Conservation (phyloP, 2,797 vertebrate genomes). For the Pseudocheirus occidentalis region DNA sequence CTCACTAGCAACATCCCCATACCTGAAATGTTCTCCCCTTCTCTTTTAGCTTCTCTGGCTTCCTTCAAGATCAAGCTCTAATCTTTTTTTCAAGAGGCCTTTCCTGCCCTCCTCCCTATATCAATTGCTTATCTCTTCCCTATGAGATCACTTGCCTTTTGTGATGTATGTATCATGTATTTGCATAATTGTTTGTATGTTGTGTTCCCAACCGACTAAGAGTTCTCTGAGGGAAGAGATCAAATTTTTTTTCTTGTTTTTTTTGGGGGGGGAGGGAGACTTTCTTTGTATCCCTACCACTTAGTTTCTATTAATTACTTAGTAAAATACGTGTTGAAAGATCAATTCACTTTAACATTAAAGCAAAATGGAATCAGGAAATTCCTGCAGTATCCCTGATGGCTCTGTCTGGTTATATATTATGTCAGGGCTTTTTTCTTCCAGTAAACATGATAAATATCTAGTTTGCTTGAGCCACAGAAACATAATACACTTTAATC, state of each 20-base stretch:
- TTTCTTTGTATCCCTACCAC: neutral
- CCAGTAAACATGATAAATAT: neutral
- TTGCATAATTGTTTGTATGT: neutral
- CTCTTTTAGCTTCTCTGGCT: neutral
- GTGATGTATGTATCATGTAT: neutral
- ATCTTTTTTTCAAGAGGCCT: neutral
- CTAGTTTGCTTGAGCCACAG: neutral
- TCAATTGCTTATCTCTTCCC: neutral
- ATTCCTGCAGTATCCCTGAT: neutral
- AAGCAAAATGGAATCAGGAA: neutral
- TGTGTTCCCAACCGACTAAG: neutral
- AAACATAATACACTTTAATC: neutral
- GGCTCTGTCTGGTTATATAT: neutral
- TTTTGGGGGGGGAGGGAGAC: neutral
- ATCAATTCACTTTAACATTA: neutral
- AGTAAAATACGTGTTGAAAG: neutral
- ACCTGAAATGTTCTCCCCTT: neutral
- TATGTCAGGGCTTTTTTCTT: neutral
- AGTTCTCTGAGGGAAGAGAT: neutral
- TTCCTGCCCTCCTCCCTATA: neutral
- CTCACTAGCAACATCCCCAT: neutral
- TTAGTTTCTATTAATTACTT: neutral
- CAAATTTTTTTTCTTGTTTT: too few relatives aligned
- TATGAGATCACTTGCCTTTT: too few relatives aligned
- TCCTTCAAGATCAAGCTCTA: neutral